Base-by-base conservation (phyloP, 2,888 invertebrate species). In the Xanthorhoe designata region DNA sequence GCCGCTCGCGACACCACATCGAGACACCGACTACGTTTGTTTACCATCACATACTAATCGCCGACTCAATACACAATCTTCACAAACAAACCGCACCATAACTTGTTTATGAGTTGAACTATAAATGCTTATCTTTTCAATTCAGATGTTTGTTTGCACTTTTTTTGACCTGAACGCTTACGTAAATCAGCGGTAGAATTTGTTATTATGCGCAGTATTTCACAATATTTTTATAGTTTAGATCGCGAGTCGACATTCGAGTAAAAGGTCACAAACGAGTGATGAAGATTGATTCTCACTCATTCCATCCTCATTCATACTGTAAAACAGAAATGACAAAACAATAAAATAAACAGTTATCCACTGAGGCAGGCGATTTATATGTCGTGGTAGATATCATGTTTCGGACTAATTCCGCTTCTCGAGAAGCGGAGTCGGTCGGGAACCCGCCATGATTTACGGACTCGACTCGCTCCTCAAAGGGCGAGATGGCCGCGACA, bases 21-120 rank as follows among this genome's bases (percentile, higher is more conserved):
- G 78, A n/a, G n/a, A 77, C 75, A 68, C 57, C 15, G 57, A 15
- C 86, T 86, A 87, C 86, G 80, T 85, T 79, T 84, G 85, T 84
- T 84, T 84, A 85, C 85, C 81, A 84, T 82, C 82, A 79, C 80
- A 82, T 81, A 73, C 81, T 78, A 84, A 81, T 82, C 78, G 78
- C 76, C 73, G 66, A 69, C 77, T 75, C 78, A 66, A 76, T 77
- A 78, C 78, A 76, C 73, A 75, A 69, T 75, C 76, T 75, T 71
- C 62, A 66, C 73, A 69, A 73, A 72, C 70, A 66, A 18, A 64
- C 70, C 70, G 55, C 69, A 66, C 73, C 69, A 76, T 75, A 75
- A 75, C 70, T 77, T 71, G 73, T 70, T 76, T 72, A 75, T 72
- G 69, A 70, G 68, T 71, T 71, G 71, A 71, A 74, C 72, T 71